Conservation (phyloP, 2,113 vertebrate genomes). For the Corythaixoides concolor region DNA sequence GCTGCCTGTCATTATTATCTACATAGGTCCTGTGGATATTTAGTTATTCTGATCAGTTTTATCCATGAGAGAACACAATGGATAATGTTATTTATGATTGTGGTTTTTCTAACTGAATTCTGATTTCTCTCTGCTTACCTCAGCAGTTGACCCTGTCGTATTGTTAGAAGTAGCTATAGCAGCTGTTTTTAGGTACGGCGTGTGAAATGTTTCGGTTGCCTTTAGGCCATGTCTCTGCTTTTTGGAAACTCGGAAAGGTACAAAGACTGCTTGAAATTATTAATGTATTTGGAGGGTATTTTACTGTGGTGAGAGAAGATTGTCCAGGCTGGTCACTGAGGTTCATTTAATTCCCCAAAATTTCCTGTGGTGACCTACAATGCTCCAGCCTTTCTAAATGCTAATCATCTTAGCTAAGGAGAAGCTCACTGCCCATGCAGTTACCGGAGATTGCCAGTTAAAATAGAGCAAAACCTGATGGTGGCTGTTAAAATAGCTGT, state of each 20-base stretch:
- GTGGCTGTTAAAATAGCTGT: background rate
- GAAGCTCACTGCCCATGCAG: background rate
- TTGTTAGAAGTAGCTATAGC: slow-evolving; percentile 32
- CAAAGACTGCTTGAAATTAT: background rate
- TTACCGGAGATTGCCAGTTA: background rate
- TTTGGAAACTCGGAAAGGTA: background rate
- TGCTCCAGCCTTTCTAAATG: background rate
- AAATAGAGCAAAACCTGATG: background rate
- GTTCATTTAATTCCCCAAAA: background rate
- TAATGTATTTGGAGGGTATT: background rate
- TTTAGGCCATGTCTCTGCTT: background rate
- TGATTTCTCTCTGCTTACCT: background rate
- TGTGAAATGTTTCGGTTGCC: background rate
- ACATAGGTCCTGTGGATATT: background rate
- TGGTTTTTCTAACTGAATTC: background rate
- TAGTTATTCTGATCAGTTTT: background rate
- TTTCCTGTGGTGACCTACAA: background rate
- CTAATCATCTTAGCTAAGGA: background rate
- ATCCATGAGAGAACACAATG: background rate
- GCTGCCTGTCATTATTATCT: background rate
- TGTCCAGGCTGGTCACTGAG: background rate
- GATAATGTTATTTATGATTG: background rate
- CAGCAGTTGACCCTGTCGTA: slow-evolving; percentile 47
- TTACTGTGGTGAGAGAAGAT: background rate
- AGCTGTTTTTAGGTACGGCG: background rate